phyloP scores from a whole-genome alignment of 2,113 vertebrate genomes.

The Engystomops pustulosus region DNA sequence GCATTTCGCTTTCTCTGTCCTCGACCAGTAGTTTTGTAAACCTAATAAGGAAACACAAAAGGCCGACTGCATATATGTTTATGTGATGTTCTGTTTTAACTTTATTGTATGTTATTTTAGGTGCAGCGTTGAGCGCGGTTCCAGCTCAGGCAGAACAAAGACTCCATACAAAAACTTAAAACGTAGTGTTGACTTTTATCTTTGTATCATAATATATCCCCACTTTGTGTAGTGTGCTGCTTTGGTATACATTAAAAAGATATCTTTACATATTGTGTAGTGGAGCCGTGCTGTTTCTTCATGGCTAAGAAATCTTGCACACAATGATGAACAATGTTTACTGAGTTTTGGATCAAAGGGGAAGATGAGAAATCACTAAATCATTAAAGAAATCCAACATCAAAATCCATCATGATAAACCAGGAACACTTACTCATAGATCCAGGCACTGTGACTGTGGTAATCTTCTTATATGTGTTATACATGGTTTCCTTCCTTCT shows the following conservation, averaged over 20 bases:
- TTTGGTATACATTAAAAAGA: conserved; percentile 1
- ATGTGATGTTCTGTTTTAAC: neutral
- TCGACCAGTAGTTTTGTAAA: neutral
- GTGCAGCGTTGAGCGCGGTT: neutral
- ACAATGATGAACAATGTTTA: neutral
- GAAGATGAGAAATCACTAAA: neutral
- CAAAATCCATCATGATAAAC: no score
- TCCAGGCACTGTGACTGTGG: no score
- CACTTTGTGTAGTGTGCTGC: neutral
- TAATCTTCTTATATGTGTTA: no score
- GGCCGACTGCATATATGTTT: conserved; percentile 1
- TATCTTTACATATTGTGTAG: neutral
- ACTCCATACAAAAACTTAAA: neutral
- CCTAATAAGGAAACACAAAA: neutral
- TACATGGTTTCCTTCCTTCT: no score
- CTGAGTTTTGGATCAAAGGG: neutral
- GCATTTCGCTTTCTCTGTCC: conserved; percentile 14
- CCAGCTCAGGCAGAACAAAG: neutral
- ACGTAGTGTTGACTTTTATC: neutral
- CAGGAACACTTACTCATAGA: no score
- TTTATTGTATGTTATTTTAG: neutral
- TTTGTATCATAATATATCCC: neutral
- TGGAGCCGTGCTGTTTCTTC: neutral
- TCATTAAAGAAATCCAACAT: no score
- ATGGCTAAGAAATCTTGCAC: neutral